phyloP scores from a whole-genome alignment of 2,888 invertebrate species.

The Sarcophaga subvicina region DNA sequence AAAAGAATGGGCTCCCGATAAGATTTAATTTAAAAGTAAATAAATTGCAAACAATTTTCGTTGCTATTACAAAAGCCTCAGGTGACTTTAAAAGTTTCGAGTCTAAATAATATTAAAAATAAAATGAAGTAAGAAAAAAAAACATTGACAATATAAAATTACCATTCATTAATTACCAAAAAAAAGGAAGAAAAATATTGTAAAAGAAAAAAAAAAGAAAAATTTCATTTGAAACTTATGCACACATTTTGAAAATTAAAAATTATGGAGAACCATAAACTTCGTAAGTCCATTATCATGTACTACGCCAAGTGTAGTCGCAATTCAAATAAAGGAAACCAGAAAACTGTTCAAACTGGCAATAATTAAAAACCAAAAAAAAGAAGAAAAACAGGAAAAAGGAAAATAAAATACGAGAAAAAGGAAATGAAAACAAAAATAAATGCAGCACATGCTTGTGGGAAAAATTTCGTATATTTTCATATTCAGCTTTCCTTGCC shows the following conservation, averaged over 20 bases:
- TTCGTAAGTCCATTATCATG: too few species aligned
- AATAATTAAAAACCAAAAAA: slow-evolving; percentile 47
- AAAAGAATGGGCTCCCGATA: slow-evolving; percentile 53
- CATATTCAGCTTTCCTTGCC: background rate
- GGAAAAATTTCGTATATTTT: slow-evolving; percentile 30
- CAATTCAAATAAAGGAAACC: slow-evolving; percentile 14
- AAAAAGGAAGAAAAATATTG: too few species aligned
- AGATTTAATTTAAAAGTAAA: slow-evolving; percentile 59
- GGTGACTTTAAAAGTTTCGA: too few species aligned
- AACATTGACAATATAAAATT: too few species aligned
- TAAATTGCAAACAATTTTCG: slow-evolving; percentile 51
- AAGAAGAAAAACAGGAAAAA: background rate
- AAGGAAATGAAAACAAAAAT: slow-evolving; percentile 15
- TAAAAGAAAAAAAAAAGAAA: too few species aligned
- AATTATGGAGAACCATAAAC: too few species aligned
- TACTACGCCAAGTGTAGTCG: background rate
- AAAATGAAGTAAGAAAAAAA: too few species aligned
- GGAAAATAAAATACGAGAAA: background rate
- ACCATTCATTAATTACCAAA: too few species aligned
- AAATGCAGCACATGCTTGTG: slow-evolving; percentile 48
- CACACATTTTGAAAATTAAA: too few species aligned
- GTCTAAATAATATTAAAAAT: too few species aligned
- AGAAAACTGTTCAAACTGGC: slow-evolving; percentile 36
- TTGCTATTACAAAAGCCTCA: background rate
- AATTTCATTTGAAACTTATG: too few species aligned